These are phyloP conservation scores for Siderastrea siderea DNA, from an alignment of 92 coral and sea anemone species.

Conservation along the genomic window DNA sequence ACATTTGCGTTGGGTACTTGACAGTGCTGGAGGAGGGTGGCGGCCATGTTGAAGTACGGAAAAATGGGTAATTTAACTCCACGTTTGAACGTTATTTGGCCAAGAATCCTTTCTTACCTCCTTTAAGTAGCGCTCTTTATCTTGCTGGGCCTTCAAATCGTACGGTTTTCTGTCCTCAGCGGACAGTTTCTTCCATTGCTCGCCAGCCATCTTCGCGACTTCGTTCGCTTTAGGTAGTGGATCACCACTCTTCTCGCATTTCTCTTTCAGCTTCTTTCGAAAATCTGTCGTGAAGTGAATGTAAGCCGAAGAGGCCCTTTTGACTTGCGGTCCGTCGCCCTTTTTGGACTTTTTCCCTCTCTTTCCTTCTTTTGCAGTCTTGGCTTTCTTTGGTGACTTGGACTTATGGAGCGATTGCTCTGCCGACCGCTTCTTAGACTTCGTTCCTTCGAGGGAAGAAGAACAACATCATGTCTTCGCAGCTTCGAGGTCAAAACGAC, in stretches of 20 bases:
- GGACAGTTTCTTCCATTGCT: conserved; percentile 81
- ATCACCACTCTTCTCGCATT: conserved; percentile 80
- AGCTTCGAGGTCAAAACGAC: conserved; percentile 63
- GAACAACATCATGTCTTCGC: conserved; percentile 79
- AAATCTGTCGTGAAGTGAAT: conserved; percentile 89
- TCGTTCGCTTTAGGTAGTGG: conserved; percentile 92
- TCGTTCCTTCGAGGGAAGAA: conserved; percentile 81
- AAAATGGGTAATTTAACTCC: conserved; percentile 34
- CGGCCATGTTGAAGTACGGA: conserved; percentile 77
- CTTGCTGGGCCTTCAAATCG: conserved; percentile 72
- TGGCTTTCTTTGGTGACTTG: conserved; percentile 87
- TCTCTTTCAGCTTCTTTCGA: conserved; percentile 77
- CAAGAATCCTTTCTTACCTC: conserved; percentile 76
- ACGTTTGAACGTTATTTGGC: background rate
- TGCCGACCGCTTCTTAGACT: conserved; percentile 89
- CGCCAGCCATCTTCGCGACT: conserved; percentile 96
- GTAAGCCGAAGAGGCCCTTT: conserved; percentile 95
- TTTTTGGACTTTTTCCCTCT: conserved; percentile 60
- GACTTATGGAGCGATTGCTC: conserved; percentile 67
- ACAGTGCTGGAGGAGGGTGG: conserved; percentile 29
- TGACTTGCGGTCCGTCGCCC: conserved; percentile 76
- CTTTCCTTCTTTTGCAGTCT: conserved; percentile 67
- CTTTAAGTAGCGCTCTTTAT: conserved; percentile 77
- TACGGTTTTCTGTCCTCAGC: conserved; percentile 81
- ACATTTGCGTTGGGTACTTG: background rate